Conservation (phyloP, 2,797 vertebrate genomes). For the Macropodus opercularis region DNA sequence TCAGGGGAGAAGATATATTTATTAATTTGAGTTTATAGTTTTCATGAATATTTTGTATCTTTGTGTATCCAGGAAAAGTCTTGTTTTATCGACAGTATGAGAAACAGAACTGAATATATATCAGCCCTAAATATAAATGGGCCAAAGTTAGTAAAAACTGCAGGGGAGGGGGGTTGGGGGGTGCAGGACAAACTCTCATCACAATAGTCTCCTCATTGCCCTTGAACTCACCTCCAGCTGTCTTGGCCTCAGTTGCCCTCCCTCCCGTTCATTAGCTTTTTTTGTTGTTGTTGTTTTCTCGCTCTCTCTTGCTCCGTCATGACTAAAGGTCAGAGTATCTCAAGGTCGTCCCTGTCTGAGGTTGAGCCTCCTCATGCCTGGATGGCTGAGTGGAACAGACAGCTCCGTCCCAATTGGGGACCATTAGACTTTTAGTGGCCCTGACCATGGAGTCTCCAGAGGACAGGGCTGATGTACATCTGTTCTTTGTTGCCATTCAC, state of each 20-base stretch:
- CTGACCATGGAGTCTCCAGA: constrained; percentile 63
- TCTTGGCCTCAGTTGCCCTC: neutral
- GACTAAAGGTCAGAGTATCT: constrained; percentile 62
- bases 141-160: too few relatives aligned
- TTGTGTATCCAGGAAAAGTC: constrained; percentile 6
- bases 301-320: constrained; percentile 11
- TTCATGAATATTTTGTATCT: neutral
- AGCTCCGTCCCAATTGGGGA: constrained; percentile 67
- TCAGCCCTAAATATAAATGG: too few relatives aligned
- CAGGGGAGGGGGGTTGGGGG: too few relatives aligned
- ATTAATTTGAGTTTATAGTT: neutral
- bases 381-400: constrained; percentile 72
- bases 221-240: constrained; percentile 1
- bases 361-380: constrained; percentile 57
- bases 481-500: constrained; percentile 44
- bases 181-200: neutral
- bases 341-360: constrained; percentile 69
- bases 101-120: neutral
- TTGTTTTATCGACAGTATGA: neutral
- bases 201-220: neutral
- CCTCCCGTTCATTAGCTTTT: constrained; percentile 12
- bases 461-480: constrained; percentile 48
- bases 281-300: constrained; percentile 7
- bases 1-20: constrained; percentile 21
- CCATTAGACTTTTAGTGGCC: constrained; percentile 73